Percentiles rank a stretch among this genome's conserved stretches.
Evolutionary conservation across 2,888 invertebrate genomes (phyloP).

Genomic region (Alloscopus bannaensis): DNA sequence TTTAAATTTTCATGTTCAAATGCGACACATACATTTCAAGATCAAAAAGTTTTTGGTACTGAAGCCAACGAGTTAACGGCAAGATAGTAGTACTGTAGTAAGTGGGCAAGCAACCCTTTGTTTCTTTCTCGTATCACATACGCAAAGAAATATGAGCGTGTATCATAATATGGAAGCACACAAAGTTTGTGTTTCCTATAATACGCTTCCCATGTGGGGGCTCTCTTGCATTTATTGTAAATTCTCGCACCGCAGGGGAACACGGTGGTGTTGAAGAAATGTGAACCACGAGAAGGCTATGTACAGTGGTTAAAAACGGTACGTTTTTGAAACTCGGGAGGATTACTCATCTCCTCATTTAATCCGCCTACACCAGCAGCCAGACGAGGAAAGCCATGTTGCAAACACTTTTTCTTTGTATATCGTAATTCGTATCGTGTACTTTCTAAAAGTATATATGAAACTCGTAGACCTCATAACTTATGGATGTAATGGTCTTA

Average conservation of each 20-base stretch:
- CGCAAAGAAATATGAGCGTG: background rate
- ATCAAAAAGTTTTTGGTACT: conserved; percentile 31
- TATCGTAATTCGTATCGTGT: too few species aligned
- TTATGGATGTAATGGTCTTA: too few species aligned
- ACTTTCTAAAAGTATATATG: too few species aligned
- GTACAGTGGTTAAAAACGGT: too few species aligned
- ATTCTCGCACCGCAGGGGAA: too few species aligned
- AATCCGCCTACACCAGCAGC: conserved; percentile 58
- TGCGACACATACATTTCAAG: conserved; percentile 16
- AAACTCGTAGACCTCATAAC: too few species aligned
- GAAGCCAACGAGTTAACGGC: conserved; percentile 9
- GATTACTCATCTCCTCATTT: conserved; percentile 64
- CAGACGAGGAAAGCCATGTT: conserved; percentile 11
- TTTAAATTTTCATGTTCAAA: conserved; percentile 25
- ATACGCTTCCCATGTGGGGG: too few species aligned
- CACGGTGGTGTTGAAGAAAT: too few species aligned
- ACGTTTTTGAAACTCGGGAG: conserved; percentile 42
- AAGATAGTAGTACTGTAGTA: background rate
- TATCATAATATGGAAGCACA: conserved; percentile 3
- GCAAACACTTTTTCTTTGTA: background rate
- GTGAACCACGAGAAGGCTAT: too few species aligned
- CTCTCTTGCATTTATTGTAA: background rate
- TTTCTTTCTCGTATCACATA: background rate
- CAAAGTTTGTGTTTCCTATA: too few species aligned
- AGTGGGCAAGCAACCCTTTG: conserved; percentile 26